Evolutionary conservation across 2,113 vertebrate genomes (phyloP).

Genomic region (Saccopteryx leptura): DNA sequence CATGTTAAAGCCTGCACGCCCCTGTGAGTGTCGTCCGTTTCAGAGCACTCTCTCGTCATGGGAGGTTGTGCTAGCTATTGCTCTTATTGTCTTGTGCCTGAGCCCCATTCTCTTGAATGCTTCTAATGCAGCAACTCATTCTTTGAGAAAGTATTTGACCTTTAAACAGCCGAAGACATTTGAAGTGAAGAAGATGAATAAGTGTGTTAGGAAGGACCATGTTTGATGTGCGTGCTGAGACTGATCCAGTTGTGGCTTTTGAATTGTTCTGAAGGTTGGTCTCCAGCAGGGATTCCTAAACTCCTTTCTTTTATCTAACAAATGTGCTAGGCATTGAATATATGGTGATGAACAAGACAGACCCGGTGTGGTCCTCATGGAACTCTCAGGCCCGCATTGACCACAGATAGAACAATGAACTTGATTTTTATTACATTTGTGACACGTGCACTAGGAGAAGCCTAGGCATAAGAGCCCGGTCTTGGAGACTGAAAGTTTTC

Average conservation of each 20-base stretch:
- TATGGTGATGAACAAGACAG: background rate
- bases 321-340: background rate
- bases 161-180: conserved; percentile 41
- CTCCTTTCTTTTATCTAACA: background rate
- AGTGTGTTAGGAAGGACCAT: conserved; percentile 13
- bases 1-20: background rate
- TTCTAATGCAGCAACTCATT: background rate
- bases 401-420: background rate
- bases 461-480: too few relatives aligned
- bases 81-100: background rate
- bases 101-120: background rate
- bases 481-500: background rate
- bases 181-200: conserved; percentile 48
- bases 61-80: background rate
- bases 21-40: background rate
- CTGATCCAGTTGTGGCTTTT: background rate
- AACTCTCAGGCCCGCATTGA: background rate
- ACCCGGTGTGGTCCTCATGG: background rate
- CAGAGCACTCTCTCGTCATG: background rate
- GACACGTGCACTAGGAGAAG: background rate
- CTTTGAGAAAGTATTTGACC: conserved; percentile 43
- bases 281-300: background rate
- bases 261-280: background rate
- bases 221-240: conserved; percentile 39
- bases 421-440: background rate